Base-by-base conservation (phyloP, 53 echinoderm and acorn worm species). In the Pentamera pediparva region DNA sequence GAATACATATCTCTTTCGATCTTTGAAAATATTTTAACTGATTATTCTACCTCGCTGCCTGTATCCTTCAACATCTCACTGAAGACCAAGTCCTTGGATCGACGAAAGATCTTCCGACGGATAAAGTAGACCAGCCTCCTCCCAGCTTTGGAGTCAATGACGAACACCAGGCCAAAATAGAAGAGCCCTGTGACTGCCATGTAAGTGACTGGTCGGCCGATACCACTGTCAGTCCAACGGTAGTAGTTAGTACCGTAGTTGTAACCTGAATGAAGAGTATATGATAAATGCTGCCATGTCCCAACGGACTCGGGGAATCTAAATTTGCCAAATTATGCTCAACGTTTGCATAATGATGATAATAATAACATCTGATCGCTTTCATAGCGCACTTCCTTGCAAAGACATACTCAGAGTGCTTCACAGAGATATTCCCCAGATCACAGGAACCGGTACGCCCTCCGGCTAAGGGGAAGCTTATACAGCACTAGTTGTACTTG, bases 161-260 rank as follows among this genome's bases (percentile, higher is more conserved):
- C 41, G 36, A 90, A 83, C 2, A 90, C 91, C 18, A 83, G 59
- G 13, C 9, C 49, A 32, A 90, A 37, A 69, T 90, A 90, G 0
- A 90, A 37, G 25, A 86, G 2, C 32, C 91, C 91, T 43, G 64
- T 70, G 13, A 79, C 12, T 15, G 62, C 76, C 59, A 90, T 54
- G 60, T 75, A 83, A 25, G 75, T 71, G 45, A 90, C 70, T 37
- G 83, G 83, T 8, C 86, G 71, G 30, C 91, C 91, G 12, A 90
- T 83, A 10, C 91, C 91, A 37, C 77, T 71, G 2, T 76, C 62
- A 35, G 53, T 35, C 91, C 83, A 86, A 6, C 75, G 79, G 52
- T 83, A 25, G 76, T 83, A 90, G 5, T 78, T 49, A 11, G 50
- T 62, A 36, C 75, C 61, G 56, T 82, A 89, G 6, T 20, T 40